Evolutionary conservation across 2,797 vertebrate genomes (phyloP), one percentile per base, ranked within the genome.

Genomic region (Danio tinwini): DNA sequence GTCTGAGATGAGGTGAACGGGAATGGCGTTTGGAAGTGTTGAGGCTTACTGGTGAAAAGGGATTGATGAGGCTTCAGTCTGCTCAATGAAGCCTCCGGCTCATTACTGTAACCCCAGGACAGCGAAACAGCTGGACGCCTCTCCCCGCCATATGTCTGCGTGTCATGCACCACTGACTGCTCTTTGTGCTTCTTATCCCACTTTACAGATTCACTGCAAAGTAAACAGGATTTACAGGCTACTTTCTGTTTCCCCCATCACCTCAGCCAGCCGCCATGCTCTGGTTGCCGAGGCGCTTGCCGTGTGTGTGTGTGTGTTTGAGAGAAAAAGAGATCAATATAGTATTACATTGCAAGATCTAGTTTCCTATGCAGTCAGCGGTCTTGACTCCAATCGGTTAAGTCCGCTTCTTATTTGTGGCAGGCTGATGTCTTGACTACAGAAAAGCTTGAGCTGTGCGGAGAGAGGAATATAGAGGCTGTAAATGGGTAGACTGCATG

Each of bases 51-150:
- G 50, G 69, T 53, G 80, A 76, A 70, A 68, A 53, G 78, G 77
- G 74, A 86, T 82, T 87, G 88, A 88, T 86, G 82, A 86, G 76
- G 76, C 81, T 83, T 83, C 70, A 76, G 80, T 82, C 78, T 82
- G 83, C 82, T 87, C 78, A 44, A 77, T 77, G 83, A 76, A 79
- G 82, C 81, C 83, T 83, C 74, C 58, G 75, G 59, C 81, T 87
- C 85, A 87, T 87, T 87, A 88, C 82, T 69, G 83, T 65, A 82
- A 85, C 81, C 84, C 79, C 81, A 73, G 87, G 88, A 85, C 76
- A 74, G 80, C 21, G 52, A 58, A 86, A 85, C 86, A 88, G 87
- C 86, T 88, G 88, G 83, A 88, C 65, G 49, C 77, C 70, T 76
- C 76, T 75, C 81, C 55, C 56, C 13, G 13, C 84, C 86, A 87